Evolutionary conservation across 2,113 vertebrate genomes (phyloP), one percentile per base, ranked within the genome.

Genomic region (Chaenocephalus aceratus): DNA sequence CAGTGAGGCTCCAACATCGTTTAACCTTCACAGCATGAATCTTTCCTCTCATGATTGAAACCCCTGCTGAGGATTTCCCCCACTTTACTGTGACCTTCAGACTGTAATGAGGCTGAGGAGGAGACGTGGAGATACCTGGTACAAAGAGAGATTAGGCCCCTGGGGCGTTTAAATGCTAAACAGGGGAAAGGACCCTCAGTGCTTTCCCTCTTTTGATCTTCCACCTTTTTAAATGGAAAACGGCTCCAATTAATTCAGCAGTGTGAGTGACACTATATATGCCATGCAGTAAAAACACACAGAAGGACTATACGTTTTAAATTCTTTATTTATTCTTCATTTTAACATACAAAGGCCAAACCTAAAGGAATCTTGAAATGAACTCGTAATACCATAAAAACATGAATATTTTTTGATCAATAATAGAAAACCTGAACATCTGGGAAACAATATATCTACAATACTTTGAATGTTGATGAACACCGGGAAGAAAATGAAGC

Each of bases 141-240:
- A 62, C 58, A 77, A 63, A 85, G 62, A 65, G 70, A 82, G 85
- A 84, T 84, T 70, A 77, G 70, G 78, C 73, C 90, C 73, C 23
- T 5, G 72, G 86, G 89, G 73, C 3, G 60, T 72, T 83, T 49
- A 82, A 91, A 92, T 92, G 90, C 90, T 91, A 92, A 93, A 87
- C 83, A 91, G 92, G 71, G 51, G 63, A 88, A 85, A 84, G 36
- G 51, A 82, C 79, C 80, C 87, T 88, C 73, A 10, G 77, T 57
- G 62, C 81, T 80, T 58, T 23, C 12, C 34, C 15, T 52, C 83
- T 81, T 91, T 89, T 86, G 89, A 91, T 90, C 87, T 77, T 77
- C 76, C 65, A 88, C 86, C 90, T 90, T 88, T 90, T 91, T 72
- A 89, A 90, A 92, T 92, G 86, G 88, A 92, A 92, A 92, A 82